A percentile compares a stretch with the other conserved stretches of the same genome.
phyloP scores from a whole-genome alignment of 2,888 invertebrate species.

The Dinocampus coccinellae region DNA sequence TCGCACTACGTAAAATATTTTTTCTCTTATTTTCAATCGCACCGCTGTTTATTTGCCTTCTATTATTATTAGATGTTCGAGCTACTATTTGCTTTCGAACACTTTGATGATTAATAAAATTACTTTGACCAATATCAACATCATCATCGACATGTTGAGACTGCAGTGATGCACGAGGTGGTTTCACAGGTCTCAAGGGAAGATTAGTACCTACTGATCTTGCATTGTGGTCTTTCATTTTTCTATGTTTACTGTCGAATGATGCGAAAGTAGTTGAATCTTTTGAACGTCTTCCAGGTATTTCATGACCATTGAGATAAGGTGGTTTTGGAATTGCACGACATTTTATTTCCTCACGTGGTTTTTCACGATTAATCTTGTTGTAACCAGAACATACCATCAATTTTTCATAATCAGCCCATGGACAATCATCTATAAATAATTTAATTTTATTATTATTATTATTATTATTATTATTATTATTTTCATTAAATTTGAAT shows the following conservation, averaged over 20 bases:
- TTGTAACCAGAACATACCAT: constrained; percentile 72
- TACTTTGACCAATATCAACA: background rate
- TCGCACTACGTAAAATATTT: constrained; percentile 18
- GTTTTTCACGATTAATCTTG: background rate
- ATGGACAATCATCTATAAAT: constrained; percentile 69
- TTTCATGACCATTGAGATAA: constrained; percentile 23
- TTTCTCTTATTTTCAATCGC: background rate
- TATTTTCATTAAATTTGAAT: background rate
- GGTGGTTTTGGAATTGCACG: constrained; percentile 31
- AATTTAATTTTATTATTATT: too few relatives aligned
- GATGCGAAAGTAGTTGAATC: background rate
- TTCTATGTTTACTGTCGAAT: background rate
- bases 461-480: too few relatives aligned
- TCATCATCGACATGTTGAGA: background rate
- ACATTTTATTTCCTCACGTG: constrained; percentile 40
- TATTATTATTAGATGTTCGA: too few relatives aligned
- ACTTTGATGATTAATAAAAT: background rate
- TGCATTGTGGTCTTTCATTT: background rate
- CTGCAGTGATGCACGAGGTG: background rate
- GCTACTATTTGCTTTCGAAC: background rate
- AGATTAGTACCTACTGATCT: background rate
- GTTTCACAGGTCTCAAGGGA: background rate
- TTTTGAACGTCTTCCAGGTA: constrained; percentile 3
- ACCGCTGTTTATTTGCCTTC: background rate
- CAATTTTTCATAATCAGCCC: constrained; percentile 73